Conservation (phyloP, 1,140 invertebrate genomes). For the Euschistus heros region DNA sequence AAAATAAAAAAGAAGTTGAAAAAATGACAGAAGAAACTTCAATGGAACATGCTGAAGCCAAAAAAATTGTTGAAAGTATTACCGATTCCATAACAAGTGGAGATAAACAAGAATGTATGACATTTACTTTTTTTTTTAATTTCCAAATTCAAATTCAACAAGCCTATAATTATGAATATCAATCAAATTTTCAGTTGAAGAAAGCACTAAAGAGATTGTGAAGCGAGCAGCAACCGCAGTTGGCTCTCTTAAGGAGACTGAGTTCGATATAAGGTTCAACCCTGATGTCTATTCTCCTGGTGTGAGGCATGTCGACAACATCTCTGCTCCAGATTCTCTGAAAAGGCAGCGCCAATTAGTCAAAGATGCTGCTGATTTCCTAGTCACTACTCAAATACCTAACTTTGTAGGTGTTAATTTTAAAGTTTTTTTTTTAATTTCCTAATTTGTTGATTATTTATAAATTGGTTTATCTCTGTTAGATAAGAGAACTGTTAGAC, state of each 20-base stretch:
- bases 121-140: slow-evolving; percentile 23
- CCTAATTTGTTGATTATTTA: background rate
- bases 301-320: slow-evolving; percentile 68
- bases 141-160: too few relatives aligned
- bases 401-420: slow-evolving; percentile 60
- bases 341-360: slow-evolving; percentile 79
- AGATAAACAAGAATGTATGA: slow-evolving; percentile 65
- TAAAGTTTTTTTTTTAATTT: slow-evolving; percentile 9
- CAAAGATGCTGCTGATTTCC: slow-evolving; percentile 89
- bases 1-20: slow-evolving; percentile 29
- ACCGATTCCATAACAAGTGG: slow-evolving; percentile 68
- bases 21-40: slow-evolving; percentile 33
- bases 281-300: slow-evolving; percentile 94
- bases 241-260: slow-evolving; percentile 82
- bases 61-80: slow-evolving; percentile 83
- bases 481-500: slow-evolving; percentile 85
- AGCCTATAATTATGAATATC: background rate
- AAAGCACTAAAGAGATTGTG: slow-evolving; percentile 80
- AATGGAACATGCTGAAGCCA: slow-evolving; percentile 73
- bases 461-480: slow-evolving; percentile 29
- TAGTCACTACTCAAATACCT: slow-evolving; percentile 87
- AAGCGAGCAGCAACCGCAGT: slow-evolving; percentile 78
- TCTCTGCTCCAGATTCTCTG: slow-evolving; percentile 51
- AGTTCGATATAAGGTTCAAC: slow-evolving; percentile 96
- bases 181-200: slow-evolving; percentile 48